These are phyloP conservation scores for Siphlonurus alternatus DNA, from an alignment of 2,888 invertebrate genomes.

Conservation along the genomic window DNA sequence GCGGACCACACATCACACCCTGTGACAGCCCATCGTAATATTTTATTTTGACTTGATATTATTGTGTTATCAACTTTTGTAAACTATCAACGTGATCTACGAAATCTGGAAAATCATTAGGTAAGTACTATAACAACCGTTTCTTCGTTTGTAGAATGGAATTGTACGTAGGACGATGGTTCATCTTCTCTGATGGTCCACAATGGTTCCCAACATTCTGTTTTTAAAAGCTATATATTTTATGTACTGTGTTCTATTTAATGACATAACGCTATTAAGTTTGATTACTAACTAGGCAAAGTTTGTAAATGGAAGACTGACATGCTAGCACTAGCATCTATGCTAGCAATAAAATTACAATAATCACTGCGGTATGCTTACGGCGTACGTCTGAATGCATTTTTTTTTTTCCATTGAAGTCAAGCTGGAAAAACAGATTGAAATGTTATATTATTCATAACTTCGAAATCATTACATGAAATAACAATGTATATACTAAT, in stretches of 20 bases:
- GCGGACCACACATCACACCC: neutral
- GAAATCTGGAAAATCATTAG: neutral
- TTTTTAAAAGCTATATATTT: neutral
- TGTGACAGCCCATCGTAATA: neutral
- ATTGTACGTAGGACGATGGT: neutral
- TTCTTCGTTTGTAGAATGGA: neutral
- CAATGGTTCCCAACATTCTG: neutral
- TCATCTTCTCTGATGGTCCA: neutral
- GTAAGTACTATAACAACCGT: neutral
- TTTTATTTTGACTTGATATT: neutral
- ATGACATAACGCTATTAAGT: neutral
- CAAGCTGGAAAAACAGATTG: too few relatives aligned
- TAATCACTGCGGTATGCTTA: too few relatives aligned
- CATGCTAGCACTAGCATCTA: neutral
- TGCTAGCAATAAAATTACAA: neutral
- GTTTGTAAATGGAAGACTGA: neutral
- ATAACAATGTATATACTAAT: too few relatives aligned
- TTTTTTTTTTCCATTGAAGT: too few relatives aligned
- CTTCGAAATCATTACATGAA: too few relatives aligned
- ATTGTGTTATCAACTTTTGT: neutral
- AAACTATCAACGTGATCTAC: neutral
- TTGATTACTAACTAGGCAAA: neutral
- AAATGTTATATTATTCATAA: too few relatives aligned
- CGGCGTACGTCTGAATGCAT: too few relatives aligned
- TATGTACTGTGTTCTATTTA: neutral